Conservation (phyloP, 2,888 invertebrate species). For the Pterostichus niger region DNA sequence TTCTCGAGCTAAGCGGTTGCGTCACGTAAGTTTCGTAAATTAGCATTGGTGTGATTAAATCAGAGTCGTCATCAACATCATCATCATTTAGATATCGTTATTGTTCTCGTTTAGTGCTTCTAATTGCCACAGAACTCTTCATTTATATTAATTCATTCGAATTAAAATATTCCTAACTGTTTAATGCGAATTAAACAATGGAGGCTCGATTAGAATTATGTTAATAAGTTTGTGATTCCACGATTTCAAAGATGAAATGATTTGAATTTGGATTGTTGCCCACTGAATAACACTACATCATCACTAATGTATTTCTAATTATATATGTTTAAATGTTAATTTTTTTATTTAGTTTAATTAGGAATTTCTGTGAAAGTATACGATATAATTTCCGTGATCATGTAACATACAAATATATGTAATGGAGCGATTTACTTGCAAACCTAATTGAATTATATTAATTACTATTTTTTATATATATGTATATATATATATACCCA, state of each 20-base stretch:
- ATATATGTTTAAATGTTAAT: slow-evolving; percentile 19
- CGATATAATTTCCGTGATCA: neutral
- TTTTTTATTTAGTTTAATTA: neutral
- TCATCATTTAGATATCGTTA: slow-evolving; percentile 61
- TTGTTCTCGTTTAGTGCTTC: slow-evolving; percentile 56
- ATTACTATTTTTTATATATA: too few species aligned
- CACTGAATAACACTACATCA: neutral
- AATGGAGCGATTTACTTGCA: slow-evolving; percentile 16
- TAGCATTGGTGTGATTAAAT: slow-evolving; percentile 22
- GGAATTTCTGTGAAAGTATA: slow-evolving; percentile 6
- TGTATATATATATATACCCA: too few species aligned
- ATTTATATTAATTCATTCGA: slow-evolving; percentile 59
- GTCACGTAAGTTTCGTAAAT: slow-evolving; percentile 42
- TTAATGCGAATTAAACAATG: slow-evolving; percentile 54
- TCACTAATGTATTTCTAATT: slow-evolving; percentile 52
- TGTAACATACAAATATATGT: neutral
- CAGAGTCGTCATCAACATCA: slow-evolving; percentile 56
- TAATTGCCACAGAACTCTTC: slow-evolving; percentile 33
- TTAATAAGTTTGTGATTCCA: neutral
- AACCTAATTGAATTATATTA: slow-evolving; percentile 32
- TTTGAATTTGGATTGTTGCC: neutral
- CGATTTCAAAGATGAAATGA: too few species aligned
- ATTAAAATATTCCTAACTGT: slow-evolving; percentile 55
- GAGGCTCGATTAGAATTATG: slow-evolving; percentile 15
- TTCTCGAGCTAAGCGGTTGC: slow-evolving; percentile 6